Evolutionary conservation across 2,797 vertebrate species (phyloP), one percentile per base, ranked within the genome.

Genomic region (Hypotaenidia philippensis): DNA sequence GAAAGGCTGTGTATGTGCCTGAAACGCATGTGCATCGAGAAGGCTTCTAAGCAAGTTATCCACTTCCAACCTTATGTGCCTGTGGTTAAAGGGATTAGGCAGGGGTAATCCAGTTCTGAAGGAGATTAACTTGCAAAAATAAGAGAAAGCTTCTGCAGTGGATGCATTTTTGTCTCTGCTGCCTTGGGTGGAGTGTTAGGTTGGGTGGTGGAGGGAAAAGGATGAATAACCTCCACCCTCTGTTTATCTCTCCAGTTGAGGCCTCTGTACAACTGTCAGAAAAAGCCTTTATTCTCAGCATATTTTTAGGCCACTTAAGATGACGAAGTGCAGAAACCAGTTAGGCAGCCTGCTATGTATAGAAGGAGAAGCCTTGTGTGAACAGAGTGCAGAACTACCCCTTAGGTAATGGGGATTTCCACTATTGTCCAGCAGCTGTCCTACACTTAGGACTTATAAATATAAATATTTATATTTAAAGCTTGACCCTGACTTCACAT

Each of bases 261-360:
- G 93, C 93, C 87, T 88, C 93, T 86, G 76, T 47, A 94, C 70
- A 91, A 90, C 90, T 87, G 86, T 96, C 86, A 94, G 69, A 94
- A 95, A 92, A 86, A 88, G 63, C 83, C 93, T 90, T 95, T 96
- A 86, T 94, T 97, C 93, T 95, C 96, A 94, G 69, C 88, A 95
- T 94, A 87, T 96, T 96, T 96, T 95, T 93, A 94, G 93, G 75
- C 55, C 68, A 64, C 83, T 91, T 87, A 64, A 61, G 49, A 87
- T 86, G 93, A 96, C 80, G 66, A 94, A 95, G 85, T 89, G 61
- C 96, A 97, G 96, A 86, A 95, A 92, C 86, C 83, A 80, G 91
- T 93, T 64, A 87, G 78, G 63, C 94, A 94, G 66, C 78, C 69
- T 89, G 49, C 83, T 82, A 5, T 5, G 60, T 82, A 6, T 5